Conservation (phyloP, 2,888 invertebrate genomes). For the Augochlorella aurata region DNA sequence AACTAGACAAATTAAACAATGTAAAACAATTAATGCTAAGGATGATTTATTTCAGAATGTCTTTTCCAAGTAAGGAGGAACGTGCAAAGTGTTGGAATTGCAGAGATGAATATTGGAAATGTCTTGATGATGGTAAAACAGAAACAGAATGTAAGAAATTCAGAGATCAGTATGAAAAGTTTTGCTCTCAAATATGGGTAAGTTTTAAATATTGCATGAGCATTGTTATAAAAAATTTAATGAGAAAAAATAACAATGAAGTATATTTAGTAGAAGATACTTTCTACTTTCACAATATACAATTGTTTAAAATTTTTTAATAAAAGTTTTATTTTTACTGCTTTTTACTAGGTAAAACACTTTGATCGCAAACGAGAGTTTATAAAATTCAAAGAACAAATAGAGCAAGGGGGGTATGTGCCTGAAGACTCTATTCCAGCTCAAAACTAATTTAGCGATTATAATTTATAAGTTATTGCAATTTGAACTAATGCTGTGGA, state of each 20-base stretch:
- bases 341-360: conserved; percentile 87
- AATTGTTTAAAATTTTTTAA: conserved; percentile 18
- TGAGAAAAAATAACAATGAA: not conserved
- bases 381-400: conserved; percentile 92
- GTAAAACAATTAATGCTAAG: not conserved
- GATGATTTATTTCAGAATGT: conserved; percentile 84
- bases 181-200: conserved; percentile 93
- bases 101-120: conserved; percentile 94
- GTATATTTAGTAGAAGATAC: not conserved
- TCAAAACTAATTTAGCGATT: conserved; percentile 60
- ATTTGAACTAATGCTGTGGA: conserved; percentile 54
- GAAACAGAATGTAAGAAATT: conserved; percentile 88
- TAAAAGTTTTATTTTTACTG: conserved; percentile 41
- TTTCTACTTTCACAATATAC: not conserved
- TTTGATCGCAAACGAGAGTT: conserved; percentile 95
- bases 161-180: conserved; percentile 89
- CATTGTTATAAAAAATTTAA: not conserved
- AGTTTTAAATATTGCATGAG: conserved; percentile 60
- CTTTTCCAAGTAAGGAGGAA: conserved; percentile 91
- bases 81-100: conserved; percentile 92
- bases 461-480: conserved; percentile 52
- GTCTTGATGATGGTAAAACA: conserved; percentile 88
- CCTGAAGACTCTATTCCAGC: conserved; percentile 83
- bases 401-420: conserved; percentile 93
- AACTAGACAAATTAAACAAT: not conserved